Evolutionary conservation across 2,113 vertebrate genomes (phyloP).

Genomic region (Poecilia latipinna): DNA sequence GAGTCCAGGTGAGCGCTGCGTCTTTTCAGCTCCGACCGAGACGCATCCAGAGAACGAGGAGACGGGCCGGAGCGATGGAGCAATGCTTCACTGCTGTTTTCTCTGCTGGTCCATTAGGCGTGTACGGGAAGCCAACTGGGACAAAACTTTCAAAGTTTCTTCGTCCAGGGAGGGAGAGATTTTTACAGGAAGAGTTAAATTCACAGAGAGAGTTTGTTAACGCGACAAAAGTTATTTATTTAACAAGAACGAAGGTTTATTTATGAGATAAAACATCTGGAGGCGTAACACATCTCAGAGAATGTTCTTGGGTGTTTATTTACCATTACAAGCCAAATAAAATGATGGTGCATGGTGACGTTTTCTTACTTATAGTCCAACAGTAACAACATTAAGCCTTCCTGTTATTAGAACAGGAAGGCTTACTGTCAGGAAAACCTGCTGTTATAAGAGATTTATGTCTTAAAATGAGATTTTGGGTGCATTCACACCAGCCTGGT

Average conservation of each 20-base stretch:
- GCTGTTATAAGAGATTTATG: too few relatives aligned
- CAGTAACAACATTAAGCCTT: too few relatives aligned
- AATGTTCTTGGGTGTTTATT: too few relatives aligned
- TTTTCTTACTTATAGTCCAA: too few relatives aligned
- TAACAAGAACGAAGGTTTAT: not conserved
- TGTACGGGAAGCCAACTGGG: not conserved
- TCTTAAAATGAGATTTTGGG: too few relatives aligned
- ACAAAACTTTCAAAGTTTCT: constrained; percentile 3
- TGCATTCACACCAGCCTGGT: too few relatives aligned
- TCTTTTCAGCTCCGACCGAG: constrained; percentile 8
- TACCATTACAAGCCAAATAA: too few relatives aligned
- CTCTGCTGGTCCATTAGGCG: constrained; percentile 2
- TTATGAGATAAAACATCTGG: too few relatives aligned
- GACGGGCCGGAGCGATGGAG: constrained; percentile 14
- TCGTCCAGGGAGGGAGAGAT: not conserved
- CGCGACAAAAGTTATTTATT: not conserved
- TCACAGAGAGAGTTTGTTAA: not conserved
- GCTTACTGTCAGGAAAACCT: too few relatives aligned
- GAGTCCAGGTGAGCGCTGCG: constrained; percentile 14
- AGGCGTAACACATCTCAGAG: too few relatives aligned
- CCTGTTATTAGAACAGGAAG: too few relatives aligned
- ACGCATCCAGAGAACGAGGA: constrained; percentile 1
- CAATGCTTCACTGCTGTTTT: constrained; percentile 8
- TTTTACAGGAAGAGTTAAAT: not conserved
- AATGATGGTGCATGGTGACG: too few relatives aligned